phyloP scores from a whole-genome alignment of 2,113 vertebrate species.

The Rhinopomastus cyanomelas region DNA sequence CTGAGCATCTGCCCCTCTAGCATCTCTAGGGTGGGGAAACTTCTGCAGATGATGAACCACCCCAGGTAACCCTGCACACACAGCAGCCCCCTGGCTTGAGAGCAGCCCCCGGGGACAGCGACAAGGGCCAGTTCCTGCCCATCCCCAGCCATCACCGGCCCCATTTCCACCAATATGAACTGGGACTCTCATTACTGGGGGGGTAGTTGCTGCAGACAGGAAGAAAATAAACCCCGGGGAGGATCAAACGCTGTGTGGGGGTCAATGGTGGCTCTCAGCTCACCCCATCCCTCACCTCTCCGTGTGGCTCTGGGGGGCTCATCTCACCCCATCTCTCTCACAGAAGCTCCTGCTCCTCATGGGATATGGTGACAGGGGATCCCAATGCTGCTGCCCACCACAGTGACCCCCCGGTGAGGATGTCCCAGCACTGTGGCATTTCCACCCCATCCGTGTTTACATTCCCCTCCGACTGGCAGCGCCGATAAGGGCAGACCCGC shows the following conservation, averaged over 20 bases:
- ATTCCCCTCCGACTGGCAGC: conserved; percentile 4
- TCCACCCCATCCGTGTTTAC: conserved; percentile 52
- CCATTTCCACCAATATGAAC: neutral
- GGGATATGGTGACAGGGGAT: accelerated
- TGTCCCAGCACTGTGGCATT: neutral
- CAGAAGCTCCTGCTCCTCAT: accelerated
- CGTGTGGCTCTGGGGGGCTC: neutral
- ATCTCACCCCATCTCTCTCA: accelerated
- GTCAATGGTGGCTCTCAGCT: neutral
- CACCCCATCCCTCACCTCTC: neutral
- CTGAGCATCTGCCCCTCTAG: accelerated
- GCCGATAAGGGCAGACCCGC: neutral
- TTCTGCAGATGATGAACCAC: too few species aligned
- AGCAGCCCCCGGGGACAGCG: neutral
- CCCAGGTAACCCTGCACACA: too few species aligned
- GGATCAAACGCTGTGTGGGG: neutral
- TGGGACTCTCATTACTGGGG: neutral
- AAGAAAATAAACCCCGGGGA: neutral
- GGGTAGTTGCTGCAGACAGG: neutral
- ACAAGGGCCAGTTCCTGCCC: neutral
- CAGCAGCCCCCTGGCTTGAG: neutral
- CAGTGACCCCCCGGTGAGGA: neutral
- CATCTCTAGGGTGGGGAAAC: neutral
- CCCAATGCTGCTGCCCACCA: neutral
- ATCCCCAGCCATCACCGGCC: neutral